Evolutionary conservation across 1,140 invertebrate species (phyloP).

Genomic region (Drosophila lacertosa): DNA sequence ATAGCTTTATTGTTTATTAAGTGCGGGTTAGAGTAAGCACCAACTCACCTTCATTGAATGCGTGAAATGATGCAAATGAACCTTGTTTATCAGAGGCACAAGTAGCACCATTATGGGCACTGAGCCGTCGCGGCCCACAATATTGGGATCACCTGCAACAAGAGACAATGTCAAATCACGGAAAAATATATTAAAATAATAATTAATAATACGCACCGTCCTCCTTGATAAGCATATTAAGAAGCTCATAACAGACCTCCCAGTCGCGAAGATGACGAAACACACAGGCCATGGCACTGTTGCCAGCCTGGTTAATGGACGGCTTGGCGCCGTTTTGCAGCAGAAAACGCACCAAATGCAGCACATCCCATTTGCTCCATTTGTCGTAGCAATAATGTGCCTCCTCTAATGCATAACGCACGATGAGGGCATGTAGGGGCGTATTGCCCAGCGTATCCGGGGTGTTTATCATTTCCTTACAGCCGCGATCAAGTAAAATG

Average conservation of each 20-base stretch:
- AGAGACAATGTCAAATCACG: not conserved
- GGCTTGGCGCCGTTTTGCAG: constrained; percentile 88
- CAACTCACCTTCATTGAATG: constrained; percentile 89
- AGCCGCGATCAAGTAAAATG: constrained; percentile 88
- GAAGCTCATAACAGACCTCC: constrained; percentile 90
- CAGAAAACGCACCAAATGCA: constrained; percentile 87
- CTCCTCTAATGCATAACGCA: constrained; percentile 89
- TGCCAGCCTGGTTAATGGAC: constrained; percentile 89
- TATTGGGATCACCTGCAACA: constrained; percentile 86
- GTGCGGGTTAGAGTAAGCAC: no score
- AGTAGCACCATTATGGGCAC: constrained; percentile 90
- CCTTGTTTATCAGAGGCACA: constrained; percentile 90
- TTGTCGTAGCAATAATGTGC: constrained; percentile 88
- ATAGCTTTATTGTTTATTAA: not conserved
- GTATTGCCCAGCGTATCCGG: constrained; percentile 89
- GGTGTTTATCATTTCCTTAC: constrained; percentile 89
- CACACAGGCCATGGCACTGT: constrained; percentile 89
- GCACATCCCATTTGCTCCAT: constrained; percentile 90
- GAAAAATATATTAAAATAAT: no score
- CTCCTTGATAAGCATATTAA: constrained; percentile 89
- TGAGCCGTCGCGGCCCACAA: constrained; percentile 89
- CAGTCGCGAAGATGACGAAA: constrained; percentile 90
- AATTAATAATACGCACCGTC: constrained; percentile 86
- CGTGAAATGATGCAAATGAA: constrained; percentile 89
- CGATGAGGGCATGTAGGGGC: constrained; percentile 88